Conservation (phyloP, 2,797 vertebrate genomes). For the Saxicola maurus region DNA sequence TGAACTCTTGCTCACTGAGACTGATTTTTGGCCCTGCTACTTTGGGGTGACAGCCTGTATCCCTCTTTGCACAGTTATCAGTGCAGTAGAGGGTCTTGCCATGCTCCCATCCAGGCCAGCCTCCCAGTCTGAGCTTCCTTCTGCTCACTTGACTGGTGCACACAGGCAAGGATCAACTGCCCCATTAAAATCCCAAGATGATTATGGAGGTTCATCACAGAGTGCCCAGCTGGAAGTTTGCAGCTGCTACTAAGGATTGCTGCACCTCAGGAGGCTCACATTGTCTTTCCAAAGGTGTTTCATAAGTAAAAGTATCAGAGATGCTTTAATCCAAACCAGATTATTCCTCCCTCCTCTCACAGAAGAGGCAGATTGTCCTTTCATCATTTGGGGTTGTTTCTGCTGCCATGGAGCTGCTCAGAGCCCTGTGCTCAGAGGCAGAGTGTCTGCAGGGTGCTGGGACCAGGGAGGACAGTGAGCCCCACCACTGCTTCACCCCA, state of each 20-base stretch:
- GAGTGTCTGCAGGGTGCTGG: not conserved
- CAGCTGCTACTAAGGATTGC: not conserved
- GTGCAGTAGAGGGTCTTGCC: not conserved
- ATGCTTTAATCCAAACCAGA: not conserved
- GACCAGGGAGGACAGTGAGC: not conserved
- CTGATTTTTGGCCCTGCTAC: not conserved
- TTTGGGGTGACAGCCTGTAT: not conserved
- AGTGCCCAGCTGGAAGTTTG: not conserved
- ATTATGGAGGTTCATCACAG: not conserved
- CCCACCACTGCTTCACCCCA: no score
- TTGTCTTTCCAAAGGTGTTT: not conserved
- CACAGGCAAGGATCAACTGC: not conserved
- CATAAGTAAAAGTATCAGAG: not conserved
- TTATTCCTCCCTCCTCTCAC: not conserved
- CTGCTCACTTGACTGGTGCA: not conserved
- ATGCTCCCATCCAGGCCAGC: not conserved
- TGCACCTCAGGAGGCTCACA: not conserved
- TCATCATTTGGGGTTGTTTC: not conserved
- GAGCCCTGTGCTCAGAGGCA: not conserved
- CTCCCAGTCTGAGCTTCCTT: not conserved
- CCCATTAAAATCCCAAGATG: not conserved
- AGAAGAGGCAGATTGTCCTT: not conserved
- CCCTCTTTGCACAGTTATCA: not conserved
- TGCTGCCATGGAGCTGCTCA: not conserved
- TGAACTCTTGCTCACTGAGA: not conserved